Base-by-base conservation (phyloP, 1,140 invertebrate genomes). In the Microplitis demolitor region DNA sequence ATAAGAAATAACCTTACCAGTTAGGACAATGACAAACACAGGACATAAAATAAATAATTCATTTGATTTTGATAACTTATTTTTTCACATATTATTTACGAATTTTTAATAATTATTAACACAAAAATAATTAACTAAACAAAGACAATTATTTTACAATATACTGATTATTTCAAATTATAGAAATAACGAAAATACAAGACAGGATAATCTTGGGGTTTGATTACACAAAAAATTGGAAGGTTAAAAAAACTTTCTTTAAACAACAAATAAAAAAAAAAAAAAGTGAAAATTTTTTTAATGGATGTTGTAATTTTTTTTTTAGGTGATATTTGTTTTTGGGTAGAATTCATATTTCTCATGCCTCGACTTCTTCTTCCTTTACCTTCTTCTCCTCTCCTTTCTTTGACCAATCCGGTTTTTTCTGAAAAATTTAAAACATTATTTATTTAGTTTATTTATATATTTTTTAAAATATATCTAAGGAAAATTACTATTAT, bases 371-470 rank as follows among this genome's bases (percentile, higher is more conserved):
- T 87, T 93, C 92, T 84, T 91, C 90, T 87, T 93, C 93, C 89
- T 94, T 94, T 94, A 94, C 93, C 93, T 95, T 94, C 89, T 93
- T 92, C 82, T 92, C 91, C 83, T 94, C 93, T 83, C 93, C 93
- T 85, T 94, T 94, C 90, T 95, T 95, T 83, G 94, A 95, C 94
- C 94, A 95, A 89, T 95, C 94, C 80, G 94, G 93, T 89, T 95
- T 95, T 90, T 95, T 95, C 93, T 95, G 92, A 80, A 90, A 90
- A 84, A 78, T 81, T 73, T 63, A 82, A 34, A 35, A 67, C 66
- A 34, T 62, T 53, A 31, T 53, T 33, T 16, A 1, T 67, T 71
- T 67, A 73, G 11, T 50, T 14, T 14, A 4, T 50, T 24, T 24
- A 24, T 24, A 31, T 67, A 16, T 33, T 3, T 33, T 13, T 62